These are phyloP conservation scores for Scartelaos histophorus DNA, from an alignment of 2,113 vertebrate species.

Conservation along the genomic window DNA sequence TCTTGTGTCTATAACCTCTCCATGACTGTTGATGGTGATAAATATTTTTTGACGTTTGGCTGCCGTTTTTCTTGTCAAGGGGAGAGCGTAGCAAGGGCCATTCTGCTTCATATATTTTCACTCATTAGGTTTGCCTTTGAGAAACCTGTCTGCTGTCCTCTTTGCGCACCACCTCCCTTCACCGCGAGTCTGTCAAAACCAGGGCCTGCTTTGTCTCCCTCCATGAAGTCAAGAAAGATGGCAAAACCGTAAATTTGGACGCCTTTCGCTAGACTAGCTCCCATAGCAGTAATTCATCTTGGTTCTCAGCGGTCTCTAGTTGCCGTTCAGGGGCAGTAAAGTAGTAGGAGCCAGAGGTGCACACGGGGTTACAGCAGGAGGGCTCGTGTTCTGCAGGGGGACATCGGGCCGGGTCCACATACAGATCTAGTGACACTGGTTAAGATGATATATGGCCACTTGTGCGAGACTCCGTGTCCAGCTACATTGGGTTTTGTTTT, in stretches of 20 bases:
- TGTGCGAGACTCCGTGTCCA: conserved; percentile 60
- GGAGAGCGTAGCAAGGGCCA: conserved; percentile 72
- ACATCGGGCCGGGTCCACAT: conserved; percentile 63
- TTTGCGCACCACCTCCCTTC: conserved; percentile 13
- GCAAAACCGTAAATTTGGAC: conserved; percentile 75
- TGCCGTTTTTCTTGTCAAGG: conserved; percentile 72
- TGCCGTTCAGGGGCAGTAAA: conserved; percentile 72
- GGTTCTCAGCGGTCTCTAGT: conserved; percentile 74
- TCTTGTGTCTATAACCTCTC: conserved; percentile 73
- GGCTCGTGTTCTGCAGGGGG: conserved; percentile 55
- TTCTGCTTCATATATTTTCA: conserved; percentile 73
- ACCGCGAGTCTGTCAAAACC: conserved; percentile 58
- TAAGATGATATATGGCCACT: conserved; percentile 68
- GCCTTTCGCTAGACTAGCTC: conserved; percentile 72
- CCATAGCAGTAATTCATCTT: conserved; percentile 73
- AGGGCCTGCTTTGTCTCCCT: conserved; percentile 69
- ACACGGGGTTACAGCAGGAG: conserved; percentile 62
- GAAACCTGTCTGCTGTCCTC: conserved; percentile 54
- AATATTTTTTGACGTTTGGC: conserved; percentile 72
- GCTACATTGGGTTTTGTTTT: conserved; percentile 61
- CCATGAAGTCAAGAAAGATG: conserved; percentile 71
- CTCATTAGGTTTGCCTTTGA: conserved; percentile 71
- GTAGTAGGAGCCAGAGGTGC: conserved; percentile 52
- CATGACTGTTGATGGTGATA: conserved; percentile 75
- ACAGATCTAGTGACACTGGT: conserved; percentile 71